phyloP scores from a whole-genome alignment of 1,140 invertebrate species.

The Ganaspis sp. region DNA sequence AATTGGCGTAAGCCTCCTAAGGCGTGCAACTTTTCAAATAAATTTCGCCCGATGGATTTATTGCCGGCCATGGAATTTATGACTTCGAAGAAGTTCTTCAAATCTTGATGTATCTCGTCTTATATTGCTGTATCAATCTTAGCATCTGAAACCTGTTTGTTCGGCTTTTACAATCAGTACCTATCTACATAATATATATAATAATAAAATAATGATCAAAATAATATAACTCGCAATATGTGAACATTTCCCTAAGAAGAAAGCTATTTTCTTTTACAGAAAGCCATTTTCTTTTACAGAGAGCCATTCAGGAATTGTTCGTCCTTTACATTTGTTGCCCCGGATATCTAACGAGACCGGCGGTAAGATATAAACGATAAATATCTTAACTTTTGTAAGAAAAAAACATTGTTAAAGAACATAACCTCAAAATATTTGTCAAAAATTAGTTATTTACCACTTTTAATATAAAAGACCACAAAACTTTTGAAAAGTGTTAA shows the following conservation, averaged over 20 bases:
- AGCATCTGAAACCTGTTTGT: background rate
- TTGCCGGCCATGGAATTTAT: background rate
- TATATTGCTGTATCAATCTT: conserved; percentile 1
- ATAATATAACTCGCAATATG: conserved; percentile 28
- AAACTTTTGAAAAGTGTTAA: too few relatives aligned
- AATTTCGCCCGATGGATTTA: background rate
- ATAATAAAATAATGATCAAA: too few relatives aligned
- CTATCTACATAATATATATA: too few relatives aligned
- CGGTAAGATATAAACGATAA: too few relatives aligned
- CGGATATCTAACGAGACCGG: conserved; percentile 31
- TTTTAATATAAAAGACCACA: too few relatives aligned
- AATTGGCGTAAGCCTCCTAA: conserved; percentile 24
- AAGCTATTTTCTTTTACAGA: conserved; percentile 27
- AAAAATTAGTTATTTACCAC: too few relatives aligned
- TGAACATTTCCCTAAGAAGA: conserved; percentile 10
- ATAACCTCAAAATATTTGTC: too few relatives aligned
- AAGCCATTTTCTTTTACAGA: too few relatives aligned
- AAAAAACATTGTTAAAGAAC: too few relatives aligned
- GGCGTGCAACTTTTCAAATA: background rate
- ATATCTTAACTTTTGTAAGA: too few relatives aligned
- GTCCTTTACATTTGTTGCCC: conserved; percentile 35
- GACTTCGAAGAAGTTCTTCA: conserved; percentile 16
- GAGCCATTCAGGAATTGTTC: conserved; percentile 24
- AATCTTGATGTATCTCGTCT: background rate
- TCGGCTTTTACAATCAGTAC: background rate